Evolutionary conservation across 2,113 vertebrate genomes (phyloP).

Genomic region (mouse (Mus musculus)): GRCm39 chr8:104108501-104109000

Average conservation of each 20-base stretch:
- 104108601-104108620: background rate
- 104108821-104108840: background rate
- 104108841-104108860: background rate
- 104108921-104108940: fast-evolving
- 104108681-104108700: slow-evolving; percentile 55
- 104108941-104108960: background rate
- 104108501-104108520: too few relatives aligned
- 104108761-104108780: background rate
- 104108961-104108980: fast-evolving
- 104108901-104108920: fast-evolving
- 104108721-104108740: slow-evolving; percentile 55
- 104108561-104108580: fast-evolving
- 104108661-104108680: slow-evolving; percentile 44
- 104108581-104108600: background rate
- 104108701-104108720: slow-evolving; percentile 32
- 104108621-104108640: slow-evolving; percentile 58
- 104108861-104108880: background rate
- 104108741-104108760: background rate
- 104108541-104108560: background rate
- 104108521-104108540: background rate
- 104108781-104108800: background rate
- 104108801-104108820: background rate
- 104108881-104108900: background rate
- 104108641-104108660: slow-evolving; percentile 35
- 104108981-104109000: background rate